These are phyloP conservation scores for Leptothorax acervorum DNA, from an alignment of 2,888 invertebrate genomes.

Conservation along the genomic window DNA sequence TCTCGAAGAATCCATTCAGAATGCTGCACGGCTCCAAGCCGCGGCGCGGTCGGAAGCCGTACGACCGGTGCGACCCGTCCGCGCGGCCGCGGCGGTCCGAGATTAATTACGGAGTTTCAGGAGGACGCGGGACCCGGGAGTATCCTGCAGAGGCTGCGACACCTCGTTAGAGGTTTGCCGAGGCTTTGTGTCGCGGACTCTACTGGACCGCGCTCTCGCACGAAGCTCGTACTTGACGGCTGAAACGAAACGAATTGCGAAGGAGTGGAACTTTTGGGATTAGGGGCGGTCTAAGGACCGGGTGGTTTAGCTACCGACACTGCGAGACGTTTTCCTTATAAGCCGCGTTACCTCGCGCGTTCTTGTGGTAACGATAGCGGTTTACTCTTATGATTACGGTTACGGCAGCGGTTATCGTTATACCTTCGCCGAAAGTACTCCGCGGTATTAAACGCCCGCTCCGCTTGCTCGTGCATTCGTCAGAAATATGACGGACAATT, in stretches of 20 bases:
- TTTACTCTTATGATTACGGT: slow-evolving; percentile 49
- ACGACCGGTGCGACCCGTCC: background rate
- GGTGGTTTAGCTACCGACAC: slow-evolving; percentile 14
- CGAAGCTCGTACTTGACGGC: background rate
- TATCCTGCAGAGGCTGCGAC: slow-evolving; percentile 62
- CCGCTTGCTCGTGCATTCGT: slow-evolving; percentile 18
- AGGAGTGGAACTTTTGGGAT: slow-evolving; percentile 47
- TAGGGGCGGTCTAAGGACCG: slow-evolving; percentile 32
- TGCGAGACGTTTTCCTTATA: background rate
- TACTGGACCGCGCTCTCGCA: slow-evolving; percentile 29
- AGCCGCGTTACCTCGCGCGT: background rate
- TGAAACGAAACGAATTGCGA: slow-evolving; percentile 13
- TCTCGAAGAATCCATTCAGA: slow-evolving; percentile 60
- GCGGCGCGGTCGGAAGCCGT: slow-evolving; percentile 66
- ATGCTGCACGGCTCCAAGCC: slow-evolving; percentile 23
- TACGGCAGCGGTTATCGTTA: slow-evolving; percentile 33
- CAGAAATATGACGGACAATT: slow-evolving; percentile 47
- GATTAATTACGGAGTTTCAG: slow-evolving; percentile 74
- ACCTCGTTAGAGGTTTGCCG: slow-evolving; percentile 65
- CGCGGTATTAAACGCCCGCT: background rate
- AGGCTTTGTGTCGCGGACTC: slow-evolving; percentile 56
- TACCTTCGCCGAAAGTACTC: slow-evolving; percentile 21
- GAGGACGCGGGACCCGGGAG: slow-evolving; percentile 58
- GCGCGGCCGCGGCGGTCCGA: slow-evolving; percentile 65
- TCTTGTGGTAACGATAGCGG: background rate